Base-by-base conservation (phyloP, 2,113 vertebrate species). In the Gymnogyps californianus region DNA sequence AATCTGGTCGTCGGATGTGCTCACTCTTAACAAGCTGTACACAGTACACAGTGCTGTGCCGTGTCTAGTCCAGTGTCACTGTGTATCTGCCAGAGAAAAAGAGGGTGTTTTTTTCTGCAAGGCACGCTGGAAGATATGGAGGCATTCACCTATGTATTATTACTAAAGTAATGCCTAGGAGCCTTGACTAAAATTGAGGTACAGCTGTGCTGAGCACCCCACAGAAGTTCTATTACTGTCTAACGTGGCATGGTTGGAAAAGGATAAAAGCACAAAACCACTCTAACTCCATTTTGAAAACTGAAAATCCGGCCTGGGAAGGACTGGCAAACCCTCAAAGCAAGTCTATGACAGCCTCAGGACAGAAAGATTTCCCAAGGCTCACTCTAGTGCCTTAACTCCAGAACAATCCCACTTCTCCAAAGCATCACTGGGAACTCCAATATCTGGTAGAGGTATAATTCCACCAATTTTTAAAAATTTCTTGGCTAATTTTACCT, bases 91-190 rank as follows among this genome's bases (percentile, higher is more conserved):
- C 38, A 66, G 34, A 57, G 26, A 79, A 71, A 59, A 65, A 58
- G 5, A 11, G 0, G 4, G 3, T 4, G 6, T 1, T 44, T 61
- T 67, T 16, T 64, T 49, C 18, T 28, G 12, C 49, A 83, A 79
- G 32, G 19, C 5, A 46, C 0, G 0, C 19, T 59, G 31, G 49
- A 87, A 76, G 31, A 76, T n/a, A 61, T 0, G 0, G 2, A 25
- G 4, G 40, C 24, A 55, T 55, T 82, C 19, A 69, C 31, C 19
- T 17, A 14, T 0, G 1, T 24, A 29, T 57, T 72, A 62, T 42
- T 49, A 74, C 14, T 66, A 46, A 83, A 20, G 36, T 46, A 67
- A 58, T 40, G 36, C 19, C 13, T 82, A 55, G 8, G 13, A 80
- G 16, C 34, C 54, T 18, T 74, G 55, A 69, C 18, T 70, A 70